These are phyloP conservation scores for Merluccius polli DNA, from an alignment of 2,797 vertebrate species.

Conservation along the genomic window DNA sequence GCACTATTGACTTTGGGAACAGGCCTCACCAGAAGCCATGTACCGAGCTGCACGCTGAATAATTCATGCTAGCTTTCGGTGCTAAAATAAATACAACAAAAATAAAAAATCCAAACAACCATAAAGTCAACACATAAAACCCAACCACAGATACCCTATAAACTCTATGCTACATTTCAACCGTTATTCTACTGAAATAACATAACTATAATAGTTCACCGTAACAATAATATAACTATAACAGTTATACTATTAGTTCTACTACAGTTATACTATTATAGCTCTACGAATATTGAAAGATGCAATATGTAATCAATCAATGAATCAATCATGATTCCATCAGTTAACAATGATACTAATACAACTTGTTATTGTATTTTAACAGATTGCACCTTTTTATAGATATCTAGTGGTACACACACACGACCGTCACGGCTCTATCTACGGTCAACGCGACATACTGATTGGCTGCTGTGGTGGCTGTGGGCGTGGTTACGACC, in stretches of 20 bases:
- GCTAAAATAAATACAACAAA: constrained; percentile 5
- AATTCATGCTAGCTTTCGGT: neutral
- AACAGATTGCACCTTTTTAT: constrained; percentile 58
- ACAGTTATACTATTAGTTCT: neutral
- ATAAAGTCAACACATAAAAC: neutral
- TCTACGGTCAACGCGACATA: constrained; percentile 45
- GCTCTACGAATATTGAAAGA: constrained; percentile 32
- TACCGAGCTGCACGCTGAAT: neutral
- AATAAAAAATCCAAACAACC: neutral
- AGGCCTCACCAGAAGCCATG: neutral
- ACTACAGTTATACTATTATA: neutral
- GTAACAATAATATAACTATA: neutral
- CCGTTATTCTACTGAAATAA: constrained; percentile 5
- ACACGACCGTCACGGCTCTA: neutral
- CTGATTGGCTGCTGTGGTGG: constrained; percentile 55
- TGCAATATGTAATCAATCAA: constrained; percentile 45
- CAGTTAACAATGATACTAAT: neutral
- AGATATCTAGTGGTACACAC: constrained; percentile 1
- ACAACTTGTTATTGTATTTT: constrained; percentile 6
- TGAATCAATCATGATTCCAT: neutral
- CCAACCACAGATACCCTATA: neutral
- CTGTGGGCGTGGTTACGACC: constrained; percentile 51
- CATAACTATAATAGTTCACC: neutral
- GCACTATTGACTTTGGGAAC: constrained; percentile 2
- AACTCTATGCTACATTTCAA: neutral